These are phyloP conservation scores for Nomada ferruginata DNA, from an alignment of 2,888 invertebrate species.

Conservation along the genomic window DNA sequence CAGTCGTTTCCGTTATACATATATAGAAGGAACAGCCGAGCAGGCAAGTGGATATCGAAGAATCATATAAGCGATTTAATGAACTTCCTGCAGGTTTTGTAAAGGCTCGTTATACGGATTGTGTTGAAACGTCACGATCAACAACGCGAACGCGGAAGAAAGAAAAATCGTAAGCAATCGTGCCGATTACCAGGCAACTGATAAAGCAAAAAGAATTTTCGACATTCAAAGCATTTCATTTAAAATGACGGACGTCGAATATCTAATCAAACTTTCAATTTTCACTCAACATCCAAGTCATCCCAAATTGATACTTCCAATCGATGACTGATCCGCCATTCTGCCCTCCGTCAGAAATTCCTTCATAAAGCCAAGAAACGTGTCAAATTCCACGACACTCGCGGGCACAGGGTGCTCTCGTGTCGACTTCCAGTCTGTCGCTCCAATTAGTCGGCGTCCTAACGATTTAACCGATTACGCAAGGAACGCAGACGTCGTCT, in stretches of 20 bases:
- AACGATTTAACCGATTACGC: constrained; percentile 67
- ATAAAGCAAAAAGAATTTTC: not conserved
- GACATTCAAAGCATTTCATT: no score
- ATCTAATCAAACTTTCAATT: no score
- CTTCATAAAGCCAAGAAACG: not conserved
- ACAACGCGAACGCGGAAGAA: not conserved
- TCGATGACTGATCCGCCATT: not conserved
- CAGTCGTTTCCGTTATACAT: not conserved
- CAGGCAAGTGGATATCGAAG: constrained; percentile 1
- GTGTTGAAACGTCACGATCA: constrained; percentile 2
- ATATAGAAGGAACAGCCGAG: not conserved
- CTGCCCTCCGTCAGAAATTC: not conserved
- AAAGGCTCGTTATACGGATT: constrained; percentile 10
- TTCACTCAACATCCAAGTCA: no score
- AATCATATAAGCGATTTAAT: constrained; percentile 14
- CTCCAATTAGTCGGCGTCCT: constrained; percentile 60
- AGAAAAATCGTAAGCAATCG: not conserved
- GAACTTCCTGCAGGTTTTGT: not conserved
- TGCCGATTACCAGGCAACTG: not conserved
- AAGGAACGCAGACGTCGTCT: constrained; percentile 50
- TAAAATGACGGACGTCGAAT: no score
- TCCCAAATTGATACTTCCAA: not conserved
- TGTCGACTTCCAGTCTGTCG: constrained; percentile 55
- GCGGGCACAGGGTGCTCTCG: constrained; percentile 5
- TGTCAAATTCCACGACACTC: constrained; percentile 43